Evolutionary conservation across 2,888 invertebrate genomes (phyloP).

Genomic region (Tipula helvola): DNA sequence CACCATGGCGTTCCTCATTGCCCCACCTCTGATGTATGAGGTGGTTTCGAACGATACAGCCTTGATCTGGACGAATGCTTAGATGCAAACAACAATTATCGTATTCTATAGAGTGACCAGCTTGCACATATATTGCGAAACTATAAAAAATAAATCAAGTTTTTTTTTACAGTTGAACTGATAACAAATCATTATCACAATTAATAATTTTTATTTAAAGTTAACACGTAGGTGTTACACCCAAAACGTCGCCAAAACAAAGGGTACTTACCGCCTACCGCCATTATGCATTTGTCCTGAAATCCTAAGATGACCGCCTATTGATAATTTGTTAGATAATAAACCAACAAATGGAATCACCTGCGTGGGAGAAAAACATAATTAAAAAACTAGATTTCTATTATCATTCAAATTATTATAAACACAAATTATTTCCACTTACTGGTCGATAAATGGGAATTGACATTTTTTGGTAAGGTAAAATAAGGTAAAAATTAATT

Average conservation of each 20-base stretch:
- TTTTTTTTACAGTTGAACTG: not conserved
- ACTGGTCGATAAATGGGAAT: not conserved
- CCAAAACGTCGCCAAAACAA: not conserved
- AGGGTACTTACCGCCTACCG: constrained; percentile 41
- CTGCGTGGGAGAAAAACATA: constrained; percentile 36
- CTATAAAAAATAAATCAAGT: constrained; percentile 28
- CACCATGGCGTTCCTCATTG: constrained; percentile 37
- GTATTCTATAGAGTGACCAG: constrained; percentile 54
- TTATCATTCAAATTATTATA: too few species aligned
- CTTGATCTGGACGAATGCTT: constrained; percentile 40
- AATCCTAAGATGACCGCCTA: constrained; percentile 59
- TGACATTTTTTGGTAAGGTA: too few species aligned
- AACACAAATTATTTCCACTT: not conserved
- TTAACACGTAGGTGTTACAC: not conserved
- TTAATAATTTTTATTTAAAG: not conserved
- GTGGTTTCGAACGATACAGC: constrained; percentile 41
- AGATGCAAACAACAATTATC: constrained; percentile 68
- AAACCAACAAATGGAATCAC: constrained; percentile 53
- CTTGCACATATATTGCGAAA: constrained; percentile 64
- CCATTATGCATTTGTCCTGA: constrained; percentile 48
- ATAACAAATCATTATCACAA: not conserved
- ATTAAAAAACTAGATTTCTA: not conserved
- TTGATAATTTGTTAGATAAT: constrained; percentile 52
- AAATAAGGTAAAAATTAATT: not conserved
- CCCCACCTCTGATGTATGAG: constrained; percentile 39